phyloP scores from a whole-genome alignment of 2,113 vertebrate species.

The Andinoacara biseriatus region DNA sequence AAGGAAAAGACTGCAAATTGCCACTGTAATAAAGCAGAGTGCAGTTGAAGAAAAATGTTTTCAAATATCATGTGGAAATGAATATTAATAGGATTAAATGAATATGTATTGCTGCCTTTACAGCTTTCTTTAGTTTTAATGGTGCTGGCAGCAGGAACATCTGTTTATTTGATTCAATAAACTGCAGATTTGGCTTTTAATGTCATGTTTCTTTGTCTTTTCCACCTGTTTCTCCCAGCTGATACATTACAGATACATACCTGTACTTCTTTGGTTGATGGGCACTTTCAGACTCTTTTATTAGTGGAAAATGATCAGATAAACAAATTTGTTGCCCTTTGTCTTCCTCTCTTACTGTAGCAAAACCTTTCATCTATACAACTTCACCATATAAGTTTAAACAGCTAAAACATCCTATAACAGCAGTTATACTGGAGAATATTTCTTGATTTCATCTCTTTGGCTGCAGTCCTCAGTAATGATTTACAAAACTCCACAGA shows the following conservation, averaged over 20 bases:
- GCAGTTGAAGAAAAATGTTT: too few species aligned
- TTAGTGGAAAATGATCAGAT: neutral
- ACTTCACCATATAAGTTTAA: neutral
- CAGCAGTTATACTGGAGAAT: neutral
- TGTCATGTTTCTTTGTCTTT: neutral
- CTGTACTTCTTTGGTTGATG: neutral
- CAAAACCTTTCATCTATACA: too few species aligned
- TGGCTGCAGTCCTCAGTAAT: neutral
- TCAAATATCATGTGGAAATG: neutral
- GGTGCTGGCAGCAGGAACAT: neutral
- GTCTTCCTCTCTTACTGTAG: neutral
- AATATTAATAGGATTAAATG: neutral
- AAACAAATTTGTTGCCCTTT: too few species aligned
- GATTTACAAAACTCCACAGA: neutral
- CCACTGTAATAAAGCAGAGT: neutral
- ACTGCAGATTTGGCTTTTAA: neutral
- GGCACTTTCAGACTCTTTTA: neutral
- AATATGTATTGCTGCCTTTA: too few species aligned
- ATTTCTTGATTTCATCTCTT: neutral
- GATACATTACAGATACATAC: neutral
- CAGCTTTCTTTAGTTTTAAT: neutral
- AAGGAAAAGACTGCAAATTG: neutral
- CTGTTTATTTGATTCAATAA: neutral
- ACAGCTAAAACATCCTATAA: neutral
- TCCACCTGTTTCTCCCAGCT: neutral